phyloP scores from a whole-genome alignment of 2,888 invertebrate species.

The Zhengitettix transpicula region DNA sequence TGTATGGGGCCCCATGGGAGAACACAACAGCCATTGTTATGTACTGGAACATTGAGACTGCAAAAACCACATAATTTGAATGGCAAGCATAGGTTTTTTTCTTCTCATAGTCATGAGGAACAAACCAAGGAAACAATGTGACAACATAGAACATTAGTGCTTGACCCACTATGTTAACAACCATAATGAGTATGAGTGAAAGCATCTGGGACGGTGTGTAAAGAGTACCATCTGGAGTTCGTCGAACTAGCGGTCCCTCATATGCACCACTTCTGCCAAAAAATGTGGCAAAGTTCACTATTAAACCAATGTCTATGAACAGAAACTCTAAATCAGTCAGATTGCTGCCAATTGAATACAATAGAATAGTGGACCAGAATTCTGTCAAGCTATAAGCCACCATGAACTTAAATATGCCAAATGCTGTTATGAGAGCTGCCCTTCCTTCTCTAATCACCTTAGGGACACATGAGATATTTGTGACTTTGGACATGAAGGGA shows the following conservation, averaged over 20 bases:
- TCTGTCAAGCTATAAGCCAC: slow-evolving; percentile 40
- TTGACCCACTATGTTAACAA: slow-evolving; percentile 32
- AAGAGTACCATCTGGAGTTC: slow-evolving; percentile 37
- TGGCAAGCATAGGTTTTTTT: slow-evolving; percentile 29
- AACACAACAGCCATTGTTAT: slow-evolving; percentile 43
- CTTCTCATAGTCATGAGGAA: slow-evolving; percentile 27
- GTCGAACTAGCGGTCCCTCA: slow-evolving; percentile 26
- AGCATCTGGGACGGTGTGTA: slow-evolving; percentile 32
- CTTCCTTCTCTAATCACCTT: slow-evolving; percentile 29
- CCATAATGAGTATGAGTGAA: slow-evolving; percentile 35
- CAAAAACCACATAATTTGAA: slow-evolving; percentile 46
- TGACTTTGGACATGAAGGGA: slow-evolving; percentile 32
- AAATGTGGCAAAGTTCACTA: slow-evolving; percentile 42
- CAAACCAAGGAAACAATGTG: slow-evolving; percentile 35
- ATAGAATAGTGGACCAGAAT: slow-evolving; percentile 33
- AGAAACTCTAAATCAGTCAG: slow-evolving; percentile 45
- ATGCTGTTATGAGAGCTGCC: slow-evolving; percentile 39
- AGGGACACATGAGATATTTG: slow-evolving; percentile 32
- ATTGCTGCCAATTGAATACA: slow-evolving; percentile 44
- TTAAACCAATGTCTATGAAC: slow-evolving; percentile 45
- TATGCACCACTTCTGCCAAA: slow-evolving; percentile 44
- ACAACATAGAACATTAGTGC: slow-evolving; percentile 29
- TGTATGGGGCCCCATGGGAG: slow-evolving; percentile 47
- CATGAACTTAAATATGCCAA: slow-evolving; percentile 48
- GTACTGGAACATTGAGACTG: slow-evolving; percentile 46